Conservation (phyloP, 2,888 invertebrate species). For the Seira sanloemensis region DNA sequence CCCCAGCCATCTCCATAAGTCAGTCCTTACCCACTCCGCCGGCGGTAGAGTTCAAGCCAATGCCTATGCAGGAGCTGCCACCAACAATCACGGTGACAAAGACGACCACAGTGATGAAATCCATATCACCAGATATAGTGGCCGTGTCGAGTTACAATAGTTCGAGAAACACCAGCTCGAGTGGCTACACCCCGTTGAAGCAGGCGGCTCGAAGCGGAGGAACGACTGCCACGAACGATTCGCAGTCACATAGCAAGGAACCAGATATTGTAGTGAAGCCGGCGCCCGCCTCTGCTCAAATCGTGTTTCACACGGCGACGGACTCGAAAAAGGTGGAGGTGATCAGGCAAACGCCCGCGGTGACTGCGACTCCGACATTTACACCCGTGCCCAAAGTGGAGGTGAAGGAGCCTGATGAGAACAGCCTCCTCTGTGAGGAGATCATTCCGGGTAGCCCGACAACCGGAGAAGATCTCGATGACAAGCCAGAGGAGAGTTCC, state of each 20-base stretch:
- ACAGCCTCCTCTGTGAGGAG: conserved; percentile 86
- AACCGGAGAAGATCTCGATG: conserved; percentile 57
- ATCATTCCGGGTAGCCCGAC: conserved; percentile 91
- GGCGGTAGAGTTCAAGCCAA: conserved; percentile 15
- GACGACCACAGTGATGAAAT: conserved; percentile 53
- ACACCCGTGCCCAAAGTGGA: background rate
- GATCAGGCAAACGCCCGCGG: background rate
- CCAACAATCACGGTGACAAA: conserved; percentile 52
- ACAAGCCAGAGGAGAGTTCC: conserved; percentile 24
- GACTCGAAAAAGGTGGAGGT: conserved; percentile 23
- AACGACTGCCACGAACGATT: background rate
- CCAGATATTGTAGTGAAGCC: conserved; percentile 43
- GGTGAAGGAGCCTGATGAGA: conserved; percentile 30
- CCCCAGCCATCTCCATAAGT: background rate
- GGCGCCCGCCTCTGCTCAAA: conserved; percentile 45
- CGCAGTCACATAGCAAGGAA: conserved; percentile 24
- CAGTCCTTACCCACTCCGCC: background rate
- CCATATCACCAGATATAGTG: conserved; percentile 46
- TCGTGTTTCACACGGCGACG: conserved; percentile 45
- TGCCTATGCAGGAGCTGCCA: conserved; percentile 26
- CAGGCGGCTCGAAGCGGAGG: conserved; percentile 20
- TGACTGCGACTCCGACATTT: background rate
- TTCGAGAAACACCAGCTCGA: background rate
- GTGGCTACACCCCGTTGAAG: conserved; percentile 25
- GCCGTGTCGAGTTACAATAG: conserved; percentile 35